Percentiles rank a stretch among this genome's conserved stretches.
Evolutionary conservation across 2,797 vertebrate genomes (phyloP).

Genomic region (Ictinia mississippiensis): DNA sequence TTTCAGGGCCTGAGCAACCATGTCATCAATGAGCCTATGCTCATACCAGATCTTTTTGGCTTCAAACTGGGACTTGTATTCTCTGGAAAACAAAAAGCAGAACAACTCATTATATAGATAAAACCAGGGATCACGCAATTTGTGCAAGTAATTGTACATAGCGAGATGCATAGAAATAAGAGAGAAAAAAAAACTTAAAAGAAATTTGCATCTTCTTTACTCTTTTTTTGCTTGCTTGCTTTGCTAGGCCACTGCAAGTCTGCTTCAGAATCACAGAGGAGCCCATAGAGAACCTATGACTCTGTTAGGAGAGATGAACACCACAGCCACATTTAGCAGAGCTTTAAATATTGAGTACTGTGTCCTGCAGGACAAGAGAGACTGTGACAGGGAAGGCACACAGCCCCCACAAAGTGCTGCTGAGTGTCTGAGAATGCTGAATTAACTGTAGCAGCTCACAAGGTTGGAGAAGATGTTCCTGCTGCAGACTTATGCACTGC

Average conservation of each 20-base stretch:
- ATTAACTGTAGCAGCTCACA: background rate
- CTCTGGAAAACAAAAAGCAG: conserved; percentile 72
- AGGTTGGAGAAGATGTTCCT: background rate
- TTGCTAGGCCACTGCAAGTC: background rate
- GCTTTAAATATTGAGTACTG: background rate
- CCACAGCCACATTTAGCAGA: background rate
- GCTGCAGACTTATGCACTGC: background rate
- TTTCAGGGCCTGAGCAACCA: conserved; percentile 98
- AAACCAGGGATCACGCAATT: background rate
- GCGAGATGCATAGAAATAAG: background rate
- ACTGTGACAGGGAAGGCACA: background rate
- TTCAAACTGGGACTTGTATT: conserved; percentile 90
- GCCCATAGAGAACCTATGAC: background rate
- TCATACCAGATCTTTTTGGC: conserved; percentile 95
- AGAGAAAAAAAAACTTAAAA: background rate
- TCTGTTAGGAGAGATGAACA: background rate
- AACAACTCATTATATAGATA: background rate
- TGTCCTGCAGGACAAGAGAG: background rate
- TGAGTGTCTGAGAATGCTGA: background rate
- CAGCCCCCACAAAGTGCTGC: background rate
- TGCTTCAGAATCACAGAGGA: background rate
- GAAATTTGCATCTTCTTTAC: background rate
- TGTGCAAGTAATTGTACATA: background rate
- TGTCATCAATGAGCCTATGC: conserved; percentile 96
- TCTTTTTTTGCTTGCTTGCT: background rate